Evolutionary conservation across 2,888 invertebrate species (phyloP).

Genomic region (Lasioglossum morio): DNA sequence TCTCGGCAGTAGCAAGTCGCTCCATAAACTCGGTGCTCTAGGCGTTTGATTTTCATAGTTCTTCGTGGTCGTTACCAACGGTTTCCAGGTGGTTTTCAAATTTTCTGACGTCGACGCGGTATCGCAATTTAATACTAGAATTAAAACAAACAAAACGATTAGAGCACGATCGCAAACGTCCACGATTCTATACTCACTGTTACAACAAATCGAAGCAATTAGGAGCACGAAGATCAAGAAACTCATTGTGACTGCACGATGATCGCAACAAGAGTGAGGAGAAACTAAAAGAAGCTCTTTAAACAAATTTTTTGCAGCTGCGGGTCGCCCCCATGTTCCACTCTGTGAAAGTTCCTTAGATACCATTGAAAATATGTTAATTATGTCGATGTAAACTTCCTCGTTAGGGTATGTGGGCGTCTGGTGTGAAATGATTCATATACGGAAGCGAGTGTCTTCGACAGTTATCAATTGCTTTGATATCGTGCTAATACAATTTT

Average conservation of each 20-base stretch:
- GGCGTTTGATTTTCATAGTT: constrained; percentile 1
- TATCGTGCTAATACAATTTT: not conserved
- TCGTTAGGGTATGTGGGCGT: constrained; percentile 55
- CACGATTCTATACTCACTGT: constrained; percentile 55
- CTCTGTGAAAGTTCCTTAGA: constrained; percentile 66
- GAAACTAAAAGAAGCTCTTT: constrained; percentile 41
- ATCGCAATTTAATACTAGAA: constrained; percentile 41
- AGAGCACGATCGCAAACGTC: not conserved
- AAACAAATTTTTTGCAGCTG: constrained; percentile 61
- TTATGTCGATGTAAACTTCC: constrained; percentile 46
- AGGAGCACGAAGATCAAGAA: constrained; percentile 44
- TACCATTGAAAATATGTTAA: constrained; percentile 63
- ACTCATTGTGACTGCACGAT: constrained; percentile 59
- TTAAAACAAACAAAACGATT: not conserved
- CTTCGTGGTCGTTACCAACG: not conserved
- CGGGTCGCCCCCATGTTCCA: constrained; percentile 68
- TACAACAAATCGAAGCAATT: constrained; percentile 27
- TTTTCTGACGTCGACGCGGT: constrained; percentile 1
- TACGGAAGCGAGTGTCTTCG: not conserved
- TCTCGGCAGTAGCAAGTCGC: not conserved
- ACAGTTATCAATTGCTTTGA: not conserved
- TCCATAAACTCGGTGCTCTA: not conserved
- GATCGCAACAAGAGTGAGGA: constrained; percentile 59
- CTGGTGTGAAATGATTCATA: constrained; percentile 12
- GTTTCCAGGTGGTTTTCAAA: not conserved